Evolutionary conservation across 1,140 invertebrate species (phyloP).

Genomic region (Papilio machaon): DNA sequence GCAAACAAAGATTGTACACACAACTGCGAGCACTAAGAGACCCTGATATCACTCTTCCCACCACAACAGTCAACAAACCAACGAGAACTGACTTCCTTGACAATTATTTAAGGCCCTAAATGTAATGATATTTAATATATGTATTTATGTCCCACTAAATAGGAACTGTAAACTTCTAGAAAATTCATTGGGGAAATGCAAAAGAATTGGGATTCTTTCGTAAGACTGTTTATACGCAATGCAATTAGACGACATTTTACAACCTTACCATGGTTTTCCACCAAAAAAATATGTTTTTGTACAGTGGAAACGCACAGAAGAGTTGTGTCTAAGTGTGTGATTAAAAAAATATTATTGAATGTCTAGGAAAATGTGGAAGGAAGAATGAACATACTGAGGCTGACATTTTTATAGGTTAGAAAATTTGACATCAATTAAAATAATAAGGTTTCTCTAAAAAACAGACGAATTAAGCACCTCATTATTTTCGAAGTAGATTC

Average conservation of each 20-base stretch:
- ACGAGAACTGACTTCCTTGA: constrained; percentile 34
- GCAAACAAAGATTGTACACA: constrained; percentile 90
- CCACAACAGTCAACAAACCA: constrained; percentile 44
- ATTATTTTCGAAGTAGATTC: background rate
- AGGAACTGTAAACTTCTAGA: background rate
- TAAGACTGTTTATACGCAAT: constrained; percentile 30
- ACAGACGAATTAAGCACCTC: no score
- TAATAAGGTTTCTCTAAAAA: no score
- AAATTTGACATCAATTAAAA: background rate
- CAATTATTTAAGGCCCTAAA: constrained; percentile 29
- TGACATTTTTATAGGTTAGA: constrained; percentile 21
- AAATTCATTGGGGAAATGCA: background rate
- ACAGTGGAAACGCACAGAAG: no score
- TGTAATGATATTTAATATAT: background rate
- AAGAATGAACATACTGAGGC: background rate
- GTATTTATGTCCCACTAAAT: background rate
- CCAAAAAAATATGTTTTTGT: background rate
- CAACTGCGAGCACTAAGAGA: constrained; percentile 89
- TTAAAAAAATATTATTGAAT: background rate
- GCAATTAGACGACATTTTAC: background rate
- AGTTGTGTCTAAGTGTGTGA: background rate
- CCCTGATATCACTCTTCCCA: constrained; percentile 58
- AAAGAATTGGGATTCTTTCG: background rate
- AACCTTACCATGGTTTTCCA: no score
- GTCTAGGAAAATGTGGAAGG: background rate